Evolutionary conservation across 2,797 vertebrate genomes (phyloP), one percentile per base, ranked within the genome.

Genomic region (Enteromius argenteus): DNA sequence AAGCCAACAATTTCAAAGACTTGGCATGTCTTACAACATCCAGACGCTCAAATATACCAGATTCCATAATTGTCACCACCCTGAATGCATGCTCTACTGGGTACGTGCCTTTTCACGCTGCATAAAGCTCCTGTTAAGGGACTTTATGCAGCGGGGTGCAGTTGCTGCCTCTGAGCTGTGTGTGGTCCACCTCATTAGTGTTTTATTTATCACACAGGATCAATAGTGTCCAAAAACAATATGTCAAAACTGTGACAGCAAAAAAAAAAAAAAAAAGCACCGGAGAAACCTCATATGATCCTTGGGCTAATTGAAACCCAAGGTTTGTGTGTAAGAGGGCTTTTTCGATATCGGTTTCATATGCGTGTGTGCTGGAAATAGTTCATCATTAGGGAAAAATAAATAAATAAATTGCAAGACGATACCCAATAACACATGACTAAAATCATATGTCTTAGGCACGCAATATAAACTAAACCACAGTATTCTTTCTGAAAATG

Each of bases 171-270:
- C 64, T 75, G 30, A 82, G 66, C 60, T 39, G 42, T 49, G 67
- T 27, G 6, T 58, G 17, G 49, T 46, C 51, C 42, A 78, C 32
- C 83, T 79, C 19, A 67, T 86, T 80, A 81, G 76, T 72, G 37
- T 75, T 72, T 85, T 71, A 79, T 84, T 84, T 69, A 85, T 89
- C 76, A 86, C 0, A 19, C 35, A 39, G 23, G 15, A 73, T 87
- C 82, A 84, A 87, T 84, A 86, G 17, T 64, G 71, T 86, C 81
- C 37, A n/a, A 56, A 37, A 19, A 30, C 21, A 79, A 67, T 35
- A 53, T 27, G 37, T 53, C 49, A 37, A 79, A 86, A 66, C 21
- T 19, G 27, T 62, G 60, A 39, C 76, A 75, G 37, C 27, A 32
- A 35, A 44, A 71, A 15, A 44, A 46, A 46, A 79, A 69, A 8